phyloP scores from a whole-genome alignment of 2,888 invertebrate species.

The Ceraclea dissimilis region DNA sequence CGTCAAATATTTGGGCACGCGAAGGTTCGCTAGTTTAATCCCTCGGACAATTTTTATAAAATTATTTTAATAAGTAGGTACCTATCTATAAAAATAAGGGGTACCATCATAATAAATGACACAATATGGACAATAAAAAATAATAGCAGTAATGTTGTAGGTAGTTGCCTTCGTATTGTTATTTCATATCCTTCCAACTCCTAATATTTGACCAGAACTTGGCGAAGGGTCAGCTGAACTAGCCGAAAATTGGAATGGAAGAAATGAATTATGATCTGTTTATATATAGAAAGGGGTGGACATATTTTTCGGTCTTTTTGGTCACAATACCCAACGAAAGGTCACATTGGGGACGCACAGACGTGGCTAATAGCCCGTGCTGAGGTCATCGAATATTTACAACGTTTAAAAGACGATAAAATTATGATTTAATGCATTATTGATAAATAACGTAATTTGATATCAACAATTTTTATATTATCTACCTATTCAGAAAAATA shows the following conservation, averaged over 20 bases:
- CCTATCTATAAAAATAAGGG: background rate
- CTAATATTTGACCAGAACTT: constrained; percentile 25
- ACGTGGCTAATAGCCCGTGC: constrained; percentile 21
- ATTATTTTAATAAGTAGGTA: no score
- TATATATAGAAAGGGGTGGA: constrained; percentile 19
- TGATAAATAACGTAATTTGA: background rate
- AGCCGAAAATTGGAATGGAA: constrained; percentile 11
- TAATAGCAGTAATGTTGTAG: background rate
- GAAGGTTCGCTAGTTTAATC: background rate
- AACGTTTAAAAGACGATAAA: constrained; percentile 1
- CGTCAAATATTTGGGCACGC: constrained; percentile 13
- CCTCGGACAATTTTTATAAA: background rate
- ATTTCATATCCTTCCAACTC: background rate
- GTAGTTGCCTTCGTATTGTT: background rate
- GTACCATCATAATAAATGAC: background rate
- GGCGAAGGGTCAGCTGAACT: constrained; percentile 22
- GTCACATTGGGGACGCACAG: constrained; percentile 21
- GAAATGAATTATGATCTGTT: constrained; percentile 24
- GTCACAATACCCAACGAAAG: constrained; percentile 19
- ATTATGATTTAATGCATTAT: background rate
- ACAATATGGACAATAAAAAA: background rate
- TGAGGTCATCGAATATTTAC: constrained; percentile 7
- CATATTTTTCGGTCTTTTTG: constrained; percentile 8
- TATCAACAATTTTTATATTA: background rate
- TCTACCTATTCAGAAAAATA: background rate